Evolutionary conservation across 2,888 invertebrate genomes (phyloP).

Genomic region (Microctonus aethiopoides): DNA sequence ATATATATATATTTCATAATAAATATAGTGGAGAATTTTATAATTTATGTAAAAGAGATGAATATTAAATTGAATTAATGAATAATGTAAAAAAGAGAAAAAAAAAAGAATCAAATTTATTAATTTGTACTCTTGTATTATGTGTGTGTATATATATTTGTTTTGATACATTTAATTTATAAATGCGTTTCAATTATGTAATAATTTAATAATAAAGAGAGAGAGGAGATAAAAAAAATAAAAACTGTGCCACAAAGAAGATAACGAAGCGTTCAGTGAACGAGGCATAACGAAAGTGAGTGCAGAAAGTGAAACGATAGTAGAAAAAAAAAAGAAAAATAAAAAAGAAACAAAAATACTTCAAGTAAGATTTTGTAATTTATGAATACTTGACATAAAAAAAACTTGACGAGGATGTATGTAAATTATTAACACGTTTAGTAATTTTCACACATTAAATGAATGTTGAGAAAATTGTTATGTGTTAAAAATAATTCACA

Average conservation of each 20-base stretch:
- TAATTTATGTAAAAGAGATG: neutral
- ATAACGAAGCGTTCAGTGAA: neutral
- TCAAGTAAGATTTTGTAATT: neutral
- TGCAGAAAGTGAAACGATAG: neutral
- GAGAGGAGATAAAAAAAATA: neutral
- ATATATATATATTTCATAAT: neutral
- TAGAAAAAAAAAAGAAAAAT: neutral
- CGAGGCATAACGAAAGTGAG: neutral
- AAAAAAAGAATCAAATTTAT: neutral
- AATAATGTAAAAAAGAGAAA: neutral
- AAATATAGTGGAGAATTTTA: neutral
- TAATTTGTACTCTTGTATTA: neutral
- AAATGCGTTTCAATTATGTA: conserved; percentile 7
- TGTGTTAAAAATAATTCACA: neutral
- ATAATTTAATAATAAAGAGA: conserved; percentile 1
- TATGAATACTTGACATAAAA: neutral
- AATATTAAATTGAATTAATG: conserved; percentile 1
- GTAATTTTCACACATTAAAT: neutral
- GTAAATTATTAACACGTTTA: neutral
- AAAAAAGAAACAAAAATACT: neutral
- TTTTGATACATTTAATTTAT: neutral
- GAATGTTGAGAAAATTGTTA: neutral
- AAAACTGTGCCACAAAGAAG: neutral
- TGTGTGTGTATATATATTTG: neutral
- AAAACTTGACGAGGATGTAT: neutral